Conservation (phyloP, 2,888 invertebrate genomes). For the Ophion ventricosus region DNA sequence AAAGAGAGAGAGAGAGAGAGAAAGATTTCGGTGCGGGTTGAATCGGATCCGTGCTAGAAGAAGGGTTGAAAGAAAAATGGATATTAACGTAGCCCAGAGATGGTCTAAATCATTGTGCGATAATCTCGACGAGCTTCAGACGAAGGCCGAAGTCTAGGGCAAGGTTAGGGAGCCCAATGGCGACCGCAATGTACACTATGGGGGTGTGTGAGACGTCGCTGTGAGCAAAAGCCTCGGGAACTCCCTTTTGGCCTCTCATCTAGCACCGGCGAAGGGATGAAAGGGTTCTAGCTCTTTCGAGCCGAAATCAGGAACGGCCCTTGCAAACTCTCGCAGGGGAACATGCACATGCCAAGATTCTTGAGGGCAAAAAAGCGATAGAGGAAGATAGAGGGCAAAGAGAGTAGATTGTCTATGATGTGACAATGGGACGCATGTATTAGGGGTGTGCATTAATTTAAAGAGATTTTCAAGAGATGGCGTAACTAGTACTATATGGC, state of each 20-base stretch:
- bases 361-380: not conserved
- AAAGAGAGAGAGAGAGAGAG: constrained; percentile 2
- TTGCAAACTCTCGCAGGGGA: constrained; percentile 13
- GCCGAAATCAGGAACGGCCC: constrained; percentile 32
- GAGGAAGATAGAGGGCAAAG: not conserved
- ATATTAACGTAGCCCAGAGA: constrained; percentile 60
- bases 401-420: constrained; percentile 30
- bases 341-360: not conserved
- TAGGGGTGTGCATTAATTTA: no score
- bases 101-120: constrained; percentile 72
- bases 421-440: constrained; percentile 56
- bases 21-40: not conserved
- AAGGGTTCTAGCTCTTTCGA: constrained; percentile 66
- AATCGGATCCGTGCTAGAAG: not conserved
- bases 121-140: constrained; percentile 67
- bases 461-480: no score
- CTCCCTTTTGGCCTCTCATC: constrained; percentile 11
- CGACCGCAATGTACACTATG: constrained; percentile 17
- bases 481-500: no score
- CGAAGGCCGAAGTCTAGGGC: constrained; percentile 37
- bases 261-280: constrained; percentile 54
- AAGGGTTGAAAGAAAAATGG: constrained; percentile 58
- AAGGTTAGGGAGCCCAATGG: constrained; percentile 55
- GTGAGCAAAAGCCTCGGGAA: constrained; percentile 35
- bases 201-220: constrained; percentile 7